Percentiles rank a stretch among this genome's conserved stretches.
phyloP scores from a whole-genome alignment of 2,797 vertebrate species.

The Sebastiscus albofasciatus region DNA sequence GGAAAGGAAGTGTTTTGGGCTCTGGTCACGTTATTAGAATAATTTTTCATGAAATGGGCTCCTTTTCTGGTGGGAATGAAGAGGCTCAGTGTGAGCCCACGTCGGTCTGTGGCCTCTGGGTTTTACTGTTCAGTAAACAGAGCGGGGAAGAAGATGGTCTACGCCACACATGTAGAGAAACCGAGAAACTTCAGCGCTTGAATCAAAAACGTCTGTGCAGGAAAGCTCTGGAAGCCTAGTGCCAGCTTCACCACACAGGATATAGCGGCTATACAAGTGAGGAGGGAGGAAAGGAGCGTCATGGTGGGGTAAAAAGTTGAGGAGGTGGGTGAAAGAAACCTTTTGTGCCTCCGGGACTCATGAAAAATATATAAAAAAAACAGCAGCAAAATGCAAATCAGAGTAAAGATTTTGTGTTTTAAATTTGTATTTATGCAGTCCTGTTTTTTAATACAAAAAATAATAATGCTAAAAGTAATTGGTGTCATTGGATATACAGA shows the following conservation, averaged over 20 bases:
- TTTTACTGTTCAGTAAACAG: slow-evolving; percentile 78
- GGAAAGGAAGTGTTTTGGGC: slow-evolving; percentile 66
- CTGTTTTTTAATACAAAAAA: not conserved
- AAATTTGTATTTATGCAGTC: not conserved
- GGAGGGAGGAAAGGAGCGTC: not conserved
- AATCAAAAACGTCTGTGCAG: slow-evolving; percentile 72
- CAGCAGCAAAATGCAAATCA: not conserved
- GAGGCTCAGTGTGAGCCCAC: slow-evolving; percentile 51
- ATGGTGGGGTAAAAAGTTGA: not conserved
- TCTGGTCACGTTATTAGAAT: slow-evolving; percentile 65
- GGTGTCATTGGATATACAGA: slow-evolving; percentile 17
- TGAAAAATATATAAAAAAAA: not conserved
- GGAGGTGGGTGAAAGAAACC: not conserved
- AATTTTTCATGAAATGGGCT: slow-evolving; percentile 61
- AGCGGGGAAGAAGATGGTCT: slow-evolving; percentile 61
- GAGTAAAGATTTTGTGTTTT: not conserved
- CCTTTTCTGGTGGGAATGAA: slow-evolving; percentile 59
- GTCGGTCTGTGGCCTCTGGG: slow-evolving; percentile 62
- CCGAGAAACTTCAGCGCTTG: slow-evolving; percentile 36
- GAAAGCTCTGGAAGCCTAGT: slow-evolving; percentile 24
- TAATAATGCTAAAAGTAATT: not conserved
- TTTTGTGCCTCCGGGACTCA: not conserved
- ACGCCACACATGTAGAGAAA: slow-evolving; percentile 69
- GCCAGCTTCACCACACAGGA: slow-evolving; percentile 63
- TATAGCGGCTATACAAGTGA: slow-evolving; percentile 9